These are phyloP conservation scores for Heliconius sara DNA, from an alignment of 2,888 invertebrate species.

Conservation along the genomic window DNA sequence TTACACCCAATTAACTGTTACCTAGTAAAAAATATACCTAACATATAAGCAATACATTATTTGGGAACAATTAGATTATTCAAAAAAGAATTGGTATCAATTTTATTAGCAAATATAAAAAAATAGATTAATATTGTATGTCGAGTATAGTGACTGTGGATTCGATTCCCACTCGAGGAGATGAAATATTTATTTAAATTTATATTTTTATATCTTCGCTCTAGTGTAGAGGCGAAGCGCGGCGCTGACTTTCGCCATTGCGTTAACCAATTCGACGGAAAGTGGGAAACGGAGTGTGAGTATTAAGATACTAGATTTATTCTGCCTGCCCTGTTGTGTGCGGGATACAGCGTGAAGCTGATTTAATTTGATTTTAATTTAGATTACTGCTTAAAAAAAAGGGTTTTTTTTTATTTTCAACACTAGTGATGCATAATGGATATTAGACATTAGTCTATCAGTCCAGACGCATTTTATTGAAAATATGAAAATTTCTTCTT, in stretches of 20 bases:
- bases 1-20: conserved; percentile 80
- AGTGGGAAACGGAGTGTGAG: no score
- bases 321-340: no score
- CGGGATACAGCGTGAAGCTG: no score
- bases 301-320: no score
- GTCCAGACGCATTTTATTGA: not conserved
- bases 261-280: no score
- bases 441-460: not conserved
- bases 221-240: no score
- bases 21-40: conserved; percentile 64
- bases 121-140: not conserved
- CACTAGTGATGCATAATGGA: not conserved
- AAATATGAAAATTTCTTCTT: not conserved
- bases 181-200: no score
- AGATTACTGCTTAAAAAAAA: not conserved
- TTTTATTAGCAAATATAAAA: not conserved
- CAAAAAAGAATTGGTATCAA: not conserved
- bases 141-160: no score
- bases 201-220: no score
- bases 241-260: no score
- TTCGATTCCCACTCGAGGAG: no score
- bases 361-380: no score
- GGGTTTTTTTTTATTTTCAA: not conserved
- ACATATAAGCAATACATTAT: conserved; percentile 2
- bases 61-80: not conserved